Percentiles rank a stretch among this genome's conserved stretches.
phyloP scores from a whole-genome alignment of 2,113 vertebrate genomes.

The Nematolebias whitei region DNA sequence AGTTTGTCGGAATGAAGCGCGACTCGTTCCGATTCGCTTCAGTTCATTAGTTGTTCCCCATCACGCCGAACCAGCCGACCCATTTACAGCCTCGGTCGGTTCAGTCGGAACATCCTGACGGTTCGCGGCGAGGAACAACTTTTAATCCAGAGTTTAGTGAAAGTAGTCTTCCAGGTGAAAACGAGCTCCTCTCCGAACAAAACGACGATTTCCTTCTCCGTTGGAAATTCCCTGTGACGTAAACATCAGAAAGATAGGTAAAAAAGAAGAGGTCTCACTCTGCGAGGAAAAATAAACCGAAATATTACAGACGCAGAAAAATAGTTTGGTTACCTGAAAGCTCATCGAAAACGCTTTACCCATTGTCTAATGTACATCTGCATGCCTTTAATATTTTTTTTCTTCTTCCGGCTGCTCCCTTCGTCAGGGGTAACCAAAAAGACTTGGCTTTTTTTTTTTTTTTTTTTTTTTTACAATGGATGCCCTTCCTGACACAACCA shows the following conservation, averaged over 20 bases:
- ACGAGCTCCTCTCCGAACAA: constrained; percentile 36
- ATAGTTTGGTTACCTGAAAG: no score
- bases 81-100: constrained; percentile 18
- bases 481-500: no score
- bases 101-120: constrained; percentile 35
- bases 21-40: constrained; percentile 28
- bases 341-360: no score
- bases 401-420: no score
- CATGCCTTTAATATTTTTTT: no score
- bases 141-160: not conserved
- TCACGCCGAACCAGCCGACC: constrained; percentile 32
- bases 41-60: constrained; percentile 44
- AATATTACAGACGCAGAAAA: no score
- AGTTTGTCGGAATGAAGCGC: constrained; percentile 19
- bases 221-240: constrained; percentile 84
- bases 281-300: not conserved
- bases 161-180: constrained; percentile 32
- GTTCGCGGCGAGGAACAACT: not conserved
- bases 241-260: not conserved
- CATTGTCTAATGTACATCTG: no score
- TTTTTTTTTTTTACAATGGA: no score
- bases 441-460: no score
- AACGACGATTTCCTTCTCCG: constrained; percentile 73
- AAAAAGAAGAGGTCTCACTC: constrained; percentile 37
- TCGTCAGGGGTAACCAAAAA: no score